A percentile compares a stretch with the other conserved stretches of the same genome.
Evolutionary conservation across 1,140 invertebrate genomes (phyloP).

Genomic region (Drosophila nigromelanica): DNA sequence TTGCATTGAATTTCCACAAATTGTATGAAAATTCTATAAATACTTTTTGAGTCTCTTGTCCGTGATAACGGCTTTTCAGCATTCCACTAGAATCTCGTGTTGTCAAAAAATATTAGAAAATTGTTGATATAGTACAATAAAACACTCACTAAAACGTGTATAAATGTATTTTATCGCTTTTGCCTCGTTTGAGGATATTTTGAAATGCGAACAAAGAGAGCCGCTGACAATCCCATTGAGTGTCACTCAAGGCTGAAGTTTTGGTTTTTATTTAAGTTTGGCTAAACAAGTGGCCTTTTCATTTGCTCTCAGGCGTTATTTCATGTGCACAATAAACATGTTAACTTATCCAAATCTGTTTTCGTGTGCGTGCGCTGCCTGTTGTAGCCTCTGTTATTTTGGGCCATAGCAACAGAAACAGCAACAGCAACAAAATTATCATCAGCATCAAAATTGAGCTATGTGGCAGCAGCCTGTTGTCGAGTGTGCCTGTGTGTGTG

Average conservation of each 20-base stretch:
- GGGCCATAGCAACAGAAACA: conserved; percentile 15
- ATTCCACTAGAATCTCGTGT: too few relatives aligned
- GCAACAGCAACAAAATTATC: conserved; percentile 27
- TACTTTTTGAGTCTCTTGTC: too few relatives aligned
- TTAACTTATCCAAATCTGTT: conserved; percentile 20
- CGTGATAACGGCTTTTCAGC: too few relatives aligned
- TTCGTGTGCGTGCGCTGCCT: too few relatives aligned
- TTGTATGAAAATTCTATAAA: too few relatives aligned
- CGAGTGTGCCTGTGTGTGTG: conserved; percentile 1
- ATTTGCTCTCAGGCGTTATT: background rate
- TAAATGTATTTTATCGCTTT: too few relatives aligned
- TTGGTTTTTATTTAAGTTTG: background rate
- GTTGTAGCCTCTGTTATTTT: conserved; percentile 16
- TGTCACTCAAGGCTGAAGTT: background rate
- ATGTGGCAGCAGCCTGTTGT: conserved; percentile 24
- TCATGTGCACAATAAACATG: background rate
- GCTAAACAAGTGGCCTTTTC: conserved; percentile 7
- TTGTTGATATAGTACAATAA: too few relatives aligned
- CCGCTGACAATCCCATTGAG: background rate
- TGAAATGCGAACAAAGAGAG: background rate
- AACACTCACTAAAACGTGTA: too few relatives aligned
- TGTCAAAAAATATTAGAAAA: too few relatives aligned
- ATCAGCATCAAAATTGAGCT: conserved; percentile 24
- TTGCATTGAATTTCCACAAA: too few relatives aligned
- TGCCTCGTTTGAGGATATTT: background rate